Evolutionary conservation across 2,797 vertebrate species (phyloP).

Genomic region (Amblyopsis hoosieri): DNA sequence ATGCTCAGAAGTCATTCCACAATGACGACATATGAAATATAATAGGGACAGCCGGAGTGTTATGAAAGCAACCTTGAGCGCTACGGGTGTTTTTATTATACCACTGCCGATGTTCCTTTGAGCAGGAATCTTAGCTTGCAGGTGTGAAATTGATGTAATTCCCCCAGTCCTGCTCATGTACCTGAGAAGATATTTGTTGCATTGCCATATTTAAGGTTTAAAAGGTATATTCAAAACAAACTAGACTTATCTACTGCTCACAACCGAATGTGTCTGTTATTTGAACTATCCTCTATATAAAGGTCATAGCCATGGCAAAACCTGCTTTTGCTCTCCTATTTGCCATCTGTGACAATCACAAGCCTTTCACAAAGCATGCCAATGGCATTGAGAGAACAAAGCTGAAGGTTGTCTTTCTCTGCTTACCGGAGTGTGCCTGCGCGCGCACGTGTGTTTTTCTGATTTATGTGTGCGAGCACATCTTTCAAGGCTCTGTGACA

Average conservation of each 20-base stretch:
- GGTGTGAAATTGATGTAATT: too few species aligned
- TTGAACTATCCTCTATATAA: slow-evolving; percentile 19
- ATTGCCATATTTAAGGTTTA: neutral
- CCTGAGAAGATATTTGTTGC: neutral
- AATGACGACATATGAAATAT: slow-evolving; percentile 5
- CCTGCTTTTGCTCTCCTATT: slow-evolving; percentile 36
- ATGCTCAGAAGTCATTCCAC: neutral
- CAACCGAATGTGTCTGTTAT: too few species aligned
- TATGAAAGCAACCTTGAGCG: too few species aligned
- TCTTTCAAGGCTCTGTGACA: slow-evolving; percentile 34
- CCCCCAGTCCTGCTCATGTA: neutral
- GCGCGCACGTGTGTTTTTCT: neutral
- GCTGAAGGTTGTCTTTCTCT: slow-evolving; percentile 39
- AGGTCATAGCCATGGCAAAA: slow-evolving; percentile 35
- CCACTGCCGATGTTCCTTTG: neutral
- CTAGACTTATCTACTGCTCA: too few species aligned
- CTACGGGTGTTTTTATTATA: neutral
- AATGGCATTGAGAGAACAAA: slow-evolving; percentile 50
- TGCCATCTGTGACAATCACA: slow-evolving; percentile 46
- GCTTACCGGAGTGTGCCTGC: slow-evolving; percentile 2
- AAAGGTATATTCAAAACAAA: too few species aligned
- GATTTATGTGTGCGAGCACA: neutral
- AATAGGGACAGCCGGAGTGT: neutral
- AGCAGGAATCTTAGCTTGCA: neutral
- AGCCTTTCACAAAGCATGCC: slow-evolving; percentile 43